phyloP scores from a whole-genome alignment of 2,113 vertebrate species.

The Bambusicola thoracicus region DNA sequence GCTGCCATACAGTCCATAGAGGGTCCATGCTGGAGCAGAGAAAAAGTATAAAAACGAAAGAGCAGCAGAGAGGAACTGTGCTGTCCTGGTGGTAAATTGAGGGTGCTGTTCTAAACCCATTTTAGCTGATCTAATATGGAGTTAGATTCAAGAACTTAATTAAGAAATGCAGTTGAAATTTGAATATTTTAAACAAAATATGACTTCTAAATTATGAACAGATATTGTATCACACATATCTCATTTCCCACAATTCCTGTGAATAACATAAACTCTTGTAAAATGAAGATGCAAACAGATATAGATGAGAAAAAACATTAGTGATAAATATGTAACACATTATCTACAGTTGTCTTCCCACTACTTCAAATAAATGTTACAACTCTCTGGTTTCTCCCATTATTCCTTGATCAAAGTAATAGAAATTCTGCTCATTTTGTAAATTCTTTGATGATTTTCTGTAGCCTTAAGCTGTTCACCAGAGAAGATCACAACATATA shows the following conservation, averaged over 20 bases:
- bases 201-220: not conserved
- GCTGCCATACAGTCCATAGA: too few species aligned
- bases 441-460: slow-evolving; percentile 66
- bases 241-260: not conserved
- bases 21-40: not conserved
- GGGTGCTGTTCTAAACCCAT: not conserved
- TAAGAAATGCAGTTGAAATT: not conserved
- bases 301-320: slow-evolving; percentile 2
- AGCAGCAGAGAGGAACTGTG: not conserved
- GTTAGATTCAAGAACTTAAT: not conserved
- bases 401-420: slow-evolving; percentile 64
- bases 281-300: slow-evolving; percentile 12
- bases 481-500: slow-evolving; percentile 8
- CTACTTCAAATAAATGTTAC: slow-evolving; percentile 26
- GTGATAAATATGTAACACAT: slow-evolving; percentile 3
- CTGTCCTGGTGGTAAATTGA: not conserved
- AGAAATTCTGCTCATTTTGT: slow-evolving; percentile 63
- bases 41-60: not conserved
- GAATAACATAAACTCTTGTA: not conserved
- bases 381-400: slow-evolving; percentile 26
- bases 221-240: not conserved
- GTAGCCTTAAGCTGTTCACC: slow-evolving; percentile 60
- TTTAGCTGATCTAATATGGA: not conserved
- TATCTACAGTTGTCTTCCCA: slow-evolving; percentile 14
- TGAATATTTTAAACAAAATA: not conserved